These are phyloP conservation scores for Sebastes vulpes DNA, from an alignment of 2,797 vertebrate species.

Conservation along the genomic window DNA sequence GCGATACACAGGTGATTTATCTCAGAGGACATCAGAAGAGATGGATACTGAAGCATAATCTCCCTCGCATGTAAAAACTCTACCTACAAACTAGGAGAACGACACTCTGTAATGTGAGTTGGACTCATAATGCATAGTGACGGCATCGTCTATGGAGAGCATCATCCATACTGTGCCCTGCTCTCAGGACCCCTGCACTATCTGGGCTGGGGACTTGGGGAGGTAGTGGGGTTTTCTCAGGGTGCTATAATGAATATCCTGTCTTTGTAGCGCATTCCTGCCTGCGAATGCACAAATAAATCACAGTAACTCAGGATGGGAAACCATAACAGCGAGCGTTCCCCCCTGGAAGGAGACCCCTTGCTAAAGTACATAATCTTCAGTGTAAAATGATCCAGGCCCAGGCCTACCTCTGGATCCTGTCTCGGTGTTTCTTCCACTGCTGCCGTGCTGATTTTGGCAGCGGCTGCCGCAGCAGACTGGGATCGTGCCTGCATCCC, in stretches of 20 bases:
- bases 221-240: constrained; percentile 21
- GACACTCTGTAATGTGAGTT: constrained; percentile 9
- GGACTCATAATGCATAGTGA: not conserved
- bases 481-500: not conserved
- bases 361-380: constrained; percentile 72
- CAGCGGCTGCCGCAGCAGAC: constrained; percentile 18
- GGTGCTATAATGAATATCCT: constrained; percentile 57
- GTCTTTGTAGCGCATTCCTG: constrained; percentile 60
- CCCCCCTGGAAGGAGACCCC: constrained; percentile 40
- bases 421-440: constrained; percentile 51
- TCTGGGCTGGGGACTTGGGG: not conserved
- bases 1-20: not conserved
- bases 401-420: constrained; percentile 57
- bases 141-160: constrained; percentile 19
- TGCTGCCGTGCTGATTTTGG: constrained; percentile 64
- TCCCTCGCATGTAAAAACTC: not conserved
- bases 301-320: constrained; percentile 48
- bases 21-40: not conserved
- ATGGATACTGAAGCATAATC: not conserved
- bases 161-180: constrained; percentile 13
- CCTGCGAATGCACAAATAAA: constrained; percentile 68
- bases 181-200: constrained; percentile 19
- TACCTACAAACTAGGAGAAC: not conserved
- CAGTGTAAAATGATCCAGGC: constrained; percentile 72
- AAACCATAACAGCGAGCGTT: constrained; percentile 58